Base-by-base conservation (phyloP, 2,797 vertebrate genomes). In the Phalanger gymnotis region DNA sequence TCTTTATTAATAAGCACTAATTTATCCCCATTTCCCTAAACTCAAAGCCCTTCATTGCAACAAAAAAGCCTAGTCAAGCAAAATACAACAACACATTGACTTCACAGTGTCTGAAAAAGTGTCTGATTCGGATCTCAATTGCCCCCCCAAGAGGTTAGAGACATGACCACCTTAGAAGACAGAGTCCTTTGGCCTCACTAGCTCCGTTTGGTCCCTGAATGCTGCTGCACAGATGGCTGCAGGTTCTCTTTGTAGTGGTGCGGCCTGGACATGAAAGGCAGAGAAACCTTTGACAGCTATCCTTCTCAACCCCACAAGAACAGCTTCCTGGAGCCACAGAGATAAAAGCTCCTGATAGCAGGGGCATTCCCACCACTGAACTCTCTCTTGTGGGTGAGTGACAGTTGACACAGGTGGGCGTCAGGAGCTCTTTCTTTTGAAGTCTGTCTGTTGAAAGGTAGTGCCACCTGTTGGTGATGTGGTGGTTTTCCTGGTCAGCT, bases 381-480 rank as follows among this genome's bases (percentile, higher is more conserved):
- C 90, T 92, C 98, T 98, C 97, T 98, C 98, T 99, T 99, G 99
- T 99, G 99, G 99, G 93, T 9, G 97, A 98, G 97, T 95, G 99
- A 98, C 99, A 98, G 99, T 99, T 99, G 97, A 98, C 96, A 61
- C 99, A 99, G 99, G 99, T 99, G 99, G 98, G 95, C 54, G 56
- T 96, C 52, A 95, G 96, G 90, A 34, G 73, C 94, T 97, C 53
- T 12, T n/a, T 92, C 95, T 91, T 96, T 96, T 92, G 58, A 98
- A 96, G 95, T 90, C 90, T 19, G 57, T 87, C 94, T 97, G 94
- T 95, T 40, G 93, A 95, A 97, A 94, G 89, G 94, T 90, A 9
- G 61, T 54, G 47, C 1, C 47, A 19, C 54, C 57, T 87, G 55
- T 92, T 11, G 9, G 94, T 16, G 94, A 91, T 90, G 27, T 30